Percentiles rank a stretch among this genome's conserved stretches.
Evolutionary conservation across 2,797 vertebrate genomes (phyloP).

Genomic region (Liasis olivaceus): DNA sequence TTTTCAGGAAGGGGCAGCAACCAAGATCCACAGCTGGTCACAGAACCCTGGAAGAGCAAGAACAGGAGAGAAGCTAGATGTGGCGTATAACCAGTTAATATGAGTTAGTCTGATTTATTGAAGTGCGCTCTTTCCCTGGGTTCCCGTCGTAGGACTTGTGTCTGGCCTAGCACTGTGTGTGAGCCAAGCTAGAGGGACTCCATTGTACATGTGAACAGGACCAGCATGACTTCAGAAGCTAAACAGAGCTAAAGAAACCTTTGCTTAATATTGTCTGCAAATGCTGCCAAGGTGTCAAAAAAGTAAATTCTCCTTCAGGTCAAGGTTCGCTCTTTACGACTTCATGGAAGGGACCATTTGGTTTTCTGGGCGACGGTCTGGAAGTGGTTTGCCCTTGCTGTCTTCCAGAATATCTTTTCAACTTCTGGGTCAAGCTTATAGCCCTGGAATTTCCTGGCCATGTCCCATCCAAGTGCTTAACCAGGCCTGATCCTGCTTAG

Average conservation of each 20-base stretch:
- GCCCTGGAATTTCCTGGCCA: no score
- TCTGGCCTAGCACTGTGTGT: neutral
- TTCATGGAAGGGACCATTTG: no score
- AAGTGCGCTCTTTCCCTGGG: neutral
- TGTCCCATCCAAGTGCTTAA: no score
- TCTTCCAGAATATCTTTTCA: no score
- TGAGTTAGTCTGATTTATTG: neutral
- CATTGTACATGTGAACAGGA: neutral
- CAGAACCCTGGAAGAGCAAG: neutral
- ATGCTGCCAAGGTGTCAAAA: no score
- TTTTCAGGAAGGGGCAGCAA: neutral
- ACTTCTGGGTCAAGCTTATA: no score
- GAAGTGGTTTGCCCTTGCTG: no score
- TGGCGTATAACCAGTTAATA: neutral
- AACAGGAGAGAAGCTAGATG: neutral
- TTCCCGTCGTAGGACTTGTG: neutral
- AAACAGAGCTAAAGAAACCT: neutral
- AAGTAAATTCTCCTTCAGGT: no score
- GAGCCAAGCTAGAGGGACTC: neutral
- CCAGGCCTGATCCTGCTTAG: no score
- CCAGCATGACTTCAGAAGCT: neutral
- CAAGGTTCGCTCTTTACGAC: no score
- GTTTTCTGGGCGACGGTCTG: no score
- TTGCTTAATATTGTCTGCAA: neutral
- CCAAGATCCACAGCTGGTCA: neutral